Base-by-base conservation (phyloP, 2,797 vertebrate genomes). In the Pitangus sulphuratus region DNA sequence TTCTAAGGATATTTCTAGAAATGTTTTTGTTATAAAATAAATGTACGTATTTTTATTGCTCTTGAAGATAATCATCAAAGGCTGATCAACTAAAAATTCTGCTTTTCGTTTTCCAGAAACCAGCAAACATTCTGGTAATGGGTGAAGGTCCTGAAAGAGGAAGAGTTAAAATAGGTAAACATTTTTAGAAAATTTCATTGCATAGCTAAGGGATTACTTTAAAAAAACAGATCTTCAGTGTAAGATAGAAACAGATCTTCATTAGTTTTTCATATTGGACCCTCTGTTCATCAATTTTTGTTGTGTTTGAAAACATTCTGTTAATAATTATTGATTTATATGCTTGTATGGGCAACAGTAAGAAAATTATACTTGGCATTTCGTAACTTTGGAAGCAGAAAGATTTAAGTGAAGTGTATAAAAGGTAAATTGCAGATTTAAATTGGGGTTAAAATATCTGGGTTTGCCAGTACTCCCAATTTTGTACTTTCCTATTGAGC, bases 81-180 rank as follows among this genome's bases (percentile, higher is more conserved):
- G 6, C 66, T 89, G 47, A 60, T 95, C 90, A 97, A 61, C 91
- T 97, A 86, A 97, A 93, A 96, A 86, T 68, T 97, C 93, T 97
- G 57, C 37, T 96, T 98, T 97, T 96, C 98, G 50, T 98, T 97
- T 98, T 98, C 54, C 98, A 99, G 99, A 99, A 99, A 98, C 99
- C 99, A 97, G 99, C 99, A 84, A 99, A 99, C 98, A 99, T 99
- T 98, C 98, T 99, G 98, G 99, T 99, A 97, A 99, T 99, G 99
- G 99, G 99, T 91, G 99, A 99, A 98, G 99, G 99, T 91, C 98
- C 98, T 8, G 99, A 99, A 97, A 98, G 99, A 98, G 99, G 99
- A 98, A 98, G 99, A 98, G 99, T 99, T 94, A 99, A 99, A 98
- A 99, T 99, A 94, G 99, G 99, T 99, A 98, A 98, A 90, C 17